A percentile compares a stretch with the other conserved stretches of the same genome.
Conservation (phyloP, 2,113 vertebrate species). For the Tauraco erythrolophus region DNA sequence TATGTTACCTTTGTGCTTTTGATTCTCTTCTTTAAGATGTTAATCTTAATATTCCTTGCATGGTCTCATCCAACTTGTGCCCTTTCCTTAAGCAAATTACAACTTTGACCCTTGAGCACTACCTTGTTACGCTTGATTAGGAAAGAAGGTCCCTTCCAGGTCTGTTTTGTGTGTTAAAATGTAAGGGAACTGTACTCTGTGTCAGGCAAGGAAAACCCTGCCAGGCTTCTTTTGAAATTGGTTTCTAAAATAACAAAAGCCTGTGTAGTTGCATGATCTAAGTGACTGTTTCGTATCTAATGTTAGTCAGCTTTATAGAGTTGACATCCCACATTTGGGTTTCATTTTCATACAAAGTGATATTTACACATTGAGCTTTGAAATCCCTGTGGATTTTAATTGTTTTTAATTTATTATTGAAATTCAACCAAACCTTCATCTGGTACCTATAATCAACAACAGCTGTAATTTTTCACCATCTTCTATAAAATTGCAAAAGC, state of each 20-base stretch:
- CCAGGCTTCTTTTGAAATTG: background rate
- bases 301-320: background rate
- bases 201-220: background rate
- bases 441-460: constrained; percentile 20
- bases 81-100: background rate
- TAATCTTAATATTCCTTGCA: background rate
- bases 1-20: background rate
- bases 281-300: constrained; percentile 25
- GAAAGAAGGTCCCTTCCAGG: background rate
- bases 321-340: constrained; percentile 34
- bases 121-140: background rate
- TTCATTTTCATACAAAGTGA: constrained; percentile 36
- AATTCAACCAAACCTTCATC: constrained; percentile 28
- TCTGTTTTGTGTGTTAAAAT: background rate
- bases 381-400: constrained; percentile 57
- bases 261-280: background rate
- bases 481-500: background rate
- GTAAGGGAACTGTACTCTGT: rapidly evolving
- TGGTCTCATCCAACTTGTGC: background rate
- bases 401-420: constrained; percentile 65
- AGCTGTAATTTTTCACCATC: background rate
- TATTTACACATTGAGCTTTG: constrained; percentile 51
- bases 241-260: constrained; percentile 19
- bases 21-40: background rate
- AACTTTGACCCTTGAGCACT: background rate